phyloP scores from a whole-genome alignment of 2,113 vertebrate species.

The Chunga burmeisteri region DNA sequence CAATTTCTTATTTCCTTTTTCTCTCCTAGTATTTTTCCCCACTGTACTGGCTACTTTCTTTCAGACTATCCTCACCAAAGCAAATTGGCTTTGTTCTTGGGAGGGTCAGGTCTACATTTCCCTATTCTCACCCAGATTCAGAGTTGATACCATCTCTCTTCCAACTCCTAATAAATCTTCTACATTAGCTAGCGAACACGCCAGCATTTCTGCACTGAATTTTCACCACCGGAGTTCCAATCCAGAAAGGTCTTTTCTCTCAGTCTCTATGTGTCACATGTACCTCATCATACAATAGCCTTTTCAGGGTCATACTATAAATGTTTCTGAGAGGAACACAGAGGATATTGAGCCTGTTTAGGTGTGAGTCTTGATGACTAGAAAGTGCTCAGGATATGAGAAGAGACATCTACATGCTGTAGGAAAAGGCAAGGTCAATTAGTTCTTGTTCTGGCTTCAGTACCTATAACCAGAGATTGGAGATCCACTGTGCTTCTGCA shows the following conservation, averaged over 20 bases:
- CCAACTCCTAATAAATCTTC: not conserved
- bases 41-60: not conserved
- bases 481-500: not conserved
- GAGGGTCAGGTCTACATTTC: not conserved
- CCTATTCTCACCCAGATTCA: not conserved
- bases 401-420: not conserved
- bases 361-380: not conserved
- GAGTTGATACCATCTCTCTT: not conserved
- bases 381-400: not conserved
- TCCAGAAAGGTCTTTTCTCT: not conserved
- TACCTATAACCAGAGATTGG: not conserved
- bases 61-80: not conserved
- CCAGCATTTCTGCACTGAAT: not conserved
- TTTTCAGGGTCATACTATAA: not conserved
- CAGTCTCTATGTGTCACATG: not conserved
- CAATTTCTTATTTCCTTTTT: not conserved
- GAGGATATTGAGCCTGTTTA: not conserved
- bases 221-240: not conserved
- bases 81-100: not conserved
- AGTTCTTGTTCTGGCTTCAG: not conserved
- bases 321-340: not conserved
- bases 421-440: not conserved
- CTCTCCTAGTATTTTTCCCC: not conserved
- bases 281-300: not conserved
- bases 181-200: not conserved